phyloP scores from a whole-genome alignment of 2,888 invertebrate genomes.

The Chouioia cunea region DNA sequence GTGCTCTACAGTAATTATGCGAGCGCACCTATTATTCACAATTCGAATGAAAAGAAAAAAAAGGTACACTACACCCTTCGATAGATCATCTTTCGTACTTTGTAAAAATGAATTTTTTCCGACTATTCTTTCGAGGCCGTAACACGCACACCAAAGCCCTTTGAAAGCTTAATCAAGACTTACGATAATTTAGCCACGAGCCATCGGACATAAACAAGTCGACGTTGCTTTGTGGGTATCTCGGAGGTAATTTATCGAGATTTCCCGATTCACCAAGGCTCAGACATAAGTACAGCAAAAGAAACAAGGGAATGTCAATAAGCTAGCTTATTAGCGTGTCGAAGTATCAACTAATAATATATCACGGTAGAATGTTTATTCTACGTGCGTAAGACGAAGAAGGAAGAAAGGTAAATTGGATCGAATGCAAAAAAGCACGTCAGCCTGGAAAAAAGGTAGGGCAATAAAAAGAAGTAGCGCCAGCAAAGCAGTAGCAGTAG shows the following conservation, averaged over 20 bases:
- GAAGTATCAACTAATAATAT: neutral
- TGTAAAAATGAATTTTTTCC: slow-evolving; percentile 3
- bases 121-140: too few species aligned
- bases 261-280: slow-evolving; percentile 4
- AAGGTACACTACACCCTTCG: too few species aligned
- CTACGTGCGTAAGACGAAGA: neutral
- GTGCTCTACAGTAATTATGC: too few species aligned
- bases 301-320: slow-evolving; percentile 13
- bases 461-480: too few species aligned
- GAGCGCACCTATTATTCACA: too few species aligned
- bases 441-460: neutral
- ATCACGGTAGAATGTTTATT: neutral
- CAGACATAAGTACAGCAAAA: too few species aligned
- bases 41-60: too few species aligned
- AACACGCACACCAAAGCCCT: too few species aligned
- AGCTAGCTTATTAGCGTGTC: slow-evolving; percentile 21
- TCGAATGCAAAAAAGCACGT: neutral
- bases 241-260: slow-evolving; percentile 23
- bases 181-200: slow-evolving; percentile 4
- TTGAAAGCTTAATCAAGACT: neutral
- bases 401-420: neutral
- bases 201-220: neutral
- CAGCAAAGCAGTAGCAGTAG: neutral
- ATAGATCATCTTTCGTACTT: too few species aligned
- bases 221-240: slow-evolving; percentile 1